Evolutionary conservation across 1,140 invertebrate genomes (phyloP).

Genomic region (Heliconius hermathena): DNA sequence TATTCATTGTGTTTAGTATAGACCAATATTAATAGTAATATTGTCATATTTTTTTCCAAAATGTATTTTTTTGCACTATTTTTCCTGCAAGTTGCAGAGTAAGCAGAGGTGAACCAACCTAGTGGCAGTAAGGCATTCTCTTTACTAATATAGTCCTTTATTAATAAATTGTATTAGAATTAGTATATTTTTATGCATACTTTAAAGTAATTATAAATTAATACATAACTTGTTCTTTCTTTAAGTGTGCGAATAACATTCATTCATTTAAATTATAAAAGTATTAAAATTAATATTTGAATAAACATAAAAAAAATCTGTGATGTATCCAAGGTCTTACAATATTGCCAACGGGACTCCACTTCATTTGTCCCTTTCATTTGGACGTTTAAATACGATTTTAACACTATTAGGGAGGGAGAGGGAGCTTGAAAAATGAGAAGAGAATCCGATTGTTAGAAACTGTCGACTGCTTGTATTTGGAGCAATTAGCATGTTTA

Average conservation of each 20-base stretch:
- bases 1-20: background rate
- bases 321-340: conserved; percentile 25
- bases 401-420: conserved; percentile 57
- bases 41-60: too few species aligned
- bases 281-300: background rate
- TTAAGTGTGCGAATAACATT: too few species aligned
- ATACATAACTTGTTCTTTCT: too few species aligned
- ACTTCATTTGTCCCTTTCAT: conserved; percentile 41
- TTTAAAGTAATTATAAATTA: too few species aligned
- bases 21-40: too few species aligned
- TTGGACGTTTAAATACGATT: conserved; percentile 50
- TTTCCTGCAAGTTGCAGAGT: too few species aligned
- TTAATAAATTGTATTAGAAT: too few species aligned
- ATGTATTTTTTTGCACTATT: too few species aligned
- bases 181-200: too few species aligned
- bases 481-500: conserved; percentile 15
- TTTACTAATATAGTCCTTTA: too few species aligned
- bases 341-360: conserved; percentile 18
- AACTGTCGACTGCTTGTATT: conserved; percentile 22
- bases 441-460: conserved; percentile 47
- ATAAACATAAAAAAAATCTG: background rate
- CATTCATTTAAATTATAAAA: background rate
- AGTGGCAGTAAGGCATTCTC: too few species aligned
- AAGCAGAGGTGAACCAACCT: too few species aligned
- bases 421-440: conserved; percentile 51